phyloP scores from a whole-genome alignment of 1,140 invertebrate genomes.

The Eubasilissa regina region DNA sequence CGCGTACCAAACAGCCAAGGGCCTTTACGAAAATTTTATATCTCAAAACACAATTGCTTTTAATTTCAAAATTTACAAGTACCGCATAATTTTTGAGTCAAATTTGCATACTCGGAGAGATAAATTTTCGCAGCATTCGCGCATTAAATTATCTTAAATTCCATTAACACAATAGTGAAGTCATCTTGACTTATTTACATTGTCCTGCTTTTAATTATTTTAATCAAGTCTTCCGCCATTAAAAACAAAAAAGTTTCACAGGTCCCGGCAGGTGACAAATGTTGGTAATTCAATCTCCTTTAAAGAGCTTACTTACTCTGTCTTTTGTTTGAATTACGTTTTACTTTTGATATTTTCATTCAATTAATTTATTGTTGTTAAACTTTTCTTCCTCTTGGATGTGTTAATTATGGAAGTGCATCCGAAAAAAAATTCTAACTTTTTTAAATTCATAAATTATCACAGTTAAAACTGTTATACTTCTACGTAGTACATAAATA shows the following conservation, averaged over 20 bases:
- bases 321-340: conserved; percentile 10
- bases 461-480: too few relatives aligned
- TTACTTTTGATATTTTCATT: conserved; percentile 30
- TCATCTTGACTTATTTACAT: conserved; percentile 37
- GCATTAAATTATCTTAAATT: conserved; percentile 42
- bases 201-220: conserved; percentile 38
- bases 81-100: conserved; percentile 24
- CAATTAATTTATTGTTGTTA: background rate
- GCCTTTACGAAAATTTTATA: background rate
- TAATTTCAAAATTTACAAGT: conserved; percentile 32
- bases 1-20: too few relatives aligned
- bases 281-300: conserved; percentile 40
- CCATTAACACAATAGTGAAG: conserved; percentile 38
- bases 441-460: too few relatives aligned
- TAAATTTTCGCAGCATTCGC: conserved; percentile 38
- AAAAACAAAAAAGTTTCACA: conserved; percentile 30
- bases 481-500: too few relatives aligned
- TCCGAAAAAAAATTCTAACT: too few relatives aligned
- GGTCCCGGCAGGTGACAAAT: conserved; percentile 41
- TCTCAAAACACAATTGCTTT: conserved; percentile 26
- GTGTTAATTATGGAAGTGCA: too few relatives aligned
- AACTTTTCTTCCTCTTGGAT: too few relatives aligned
- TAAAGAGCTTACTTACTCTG: background rate
- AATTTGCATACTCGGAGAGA: conserved; percentile 39
- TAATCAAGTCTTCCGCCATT: conserved; percentile 44